phyloP scores from a whole-genome alignment of 2,888 invertebrate genomes.

The Hetaerina titia region DNA sequence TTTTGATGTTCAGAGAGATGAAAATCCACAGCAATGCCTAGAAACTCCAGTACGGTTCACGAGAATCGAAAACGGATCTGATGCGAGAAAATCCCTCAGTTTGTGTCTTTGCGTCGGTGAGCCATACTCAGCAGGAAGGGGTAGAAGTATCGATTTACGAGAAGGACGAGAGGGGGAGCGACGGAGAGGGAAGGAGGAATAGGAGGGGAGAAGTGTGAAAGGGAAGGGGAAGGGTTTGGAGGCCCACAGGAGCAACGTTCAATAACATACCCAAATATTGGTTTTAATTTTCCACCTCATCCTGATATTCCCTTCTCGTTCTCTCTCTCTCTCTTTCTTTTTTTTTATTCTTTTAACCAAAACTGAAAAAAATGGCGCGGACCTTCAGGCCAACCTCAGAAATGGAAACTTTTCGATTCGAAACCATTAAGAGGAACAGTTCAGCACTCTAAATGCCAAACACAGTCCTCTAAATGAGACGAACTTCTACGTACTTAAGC shows the following conservation, averaged over 20 bases:
- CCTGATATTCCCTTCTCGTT: neutral
- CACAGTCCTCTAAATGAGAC: too few relatives aligned
- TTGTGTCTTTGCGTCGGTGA: neutral
- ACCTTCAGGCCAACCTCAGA: neutral
- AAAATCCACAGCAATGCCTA: neutral
- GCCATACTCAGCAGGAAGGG: neutral
- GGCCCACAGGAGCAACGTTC: neutral
- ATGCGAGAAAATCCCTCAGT: neutral
- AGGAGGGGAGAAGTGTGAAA: neutral
- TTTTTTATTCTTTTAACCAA: neutral
- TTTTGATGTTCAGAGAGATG: too few relatives aligned
- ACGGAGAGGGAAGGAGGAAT: neutral
- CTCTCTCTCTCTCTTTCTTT: neutral
- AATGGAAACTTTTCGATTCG: neutral
- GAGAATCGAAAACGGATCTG: neutral
- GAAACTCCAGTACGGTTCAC: neutral
- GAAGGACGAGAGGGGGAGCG: neutral
- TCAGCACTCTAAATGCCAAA: too few relatives aligned
- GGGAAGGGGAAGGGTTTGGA: neutral
- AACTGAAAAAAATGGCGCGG: neutral
- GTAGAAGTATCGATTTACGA: neutral
- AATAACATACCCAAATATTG: conserved; percentile 7
- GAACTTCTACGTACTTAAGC: too few relatives aligned
- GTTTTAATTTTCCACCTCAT: conserved; percentile 1
- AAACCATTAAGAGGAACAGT: too few relatives aligned